These are phyloP conservation scores for Littorina saxatilis DNA, from an alignment of 1,140 invertebrate genomes.

Conservation along the genomic window DNA sequence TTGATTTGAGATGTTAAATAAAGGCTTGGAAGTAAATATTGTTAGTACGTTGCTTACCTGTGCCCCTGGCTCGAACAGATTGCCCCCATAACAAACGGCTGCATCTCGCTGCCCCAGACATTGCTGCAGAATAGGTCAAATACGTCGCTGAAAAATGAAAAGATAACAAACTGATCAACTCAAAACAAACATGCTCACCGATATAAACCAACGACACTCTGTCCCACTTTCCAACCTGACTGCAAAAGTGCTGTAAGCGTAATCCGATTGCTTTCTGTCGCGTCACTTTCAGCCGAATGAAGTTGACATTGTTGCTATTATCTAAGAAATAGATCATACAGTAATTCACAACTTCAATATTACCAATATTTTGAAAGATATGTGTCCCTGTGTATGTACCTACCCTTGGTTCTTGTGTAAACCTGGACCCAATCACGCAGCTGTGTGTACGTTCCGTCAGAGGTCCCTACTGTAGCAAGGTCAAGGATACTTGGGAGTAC, in stretches of 20 bases:
- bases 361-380: not conserved
- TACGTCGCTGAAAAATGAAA: not conserved
- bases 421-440: not conserved
- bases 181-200: not conserved
- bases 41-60: not conserved
- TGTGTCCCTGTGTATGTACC: not conserved
- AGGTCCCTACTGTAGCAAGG: not conserved
- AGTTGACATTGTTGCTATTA: not conserved
- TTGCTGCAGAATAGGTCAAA: not conserved
- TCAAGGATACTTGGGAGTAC: conserved; percentile 9
- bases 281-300: not conserved
- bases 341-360: not conserved
- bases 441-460: conserved; percentile 10
- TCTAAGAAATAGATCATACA: not conserved
- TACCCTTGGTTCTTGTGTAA: conserved; percentile 6
- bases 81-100: conserved; percentile 10
- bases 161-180: not conserved
- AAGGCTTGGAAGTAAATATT: too few relatives aligned
- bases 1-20: too few relatives aligned
- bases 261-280: not conserved
- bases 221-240: not conserved
- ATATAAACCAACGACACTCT: not conserved
- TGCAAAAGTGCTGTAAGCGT: too few relatives aligned
- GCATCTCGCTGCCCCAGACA: conserved; percentile 36
- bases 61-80: not conserved